Evolutionary conservation across 2,797 vertebrate genomes (phyloP).

Genomic region (Neomorphus geoffroyi): DNA sequence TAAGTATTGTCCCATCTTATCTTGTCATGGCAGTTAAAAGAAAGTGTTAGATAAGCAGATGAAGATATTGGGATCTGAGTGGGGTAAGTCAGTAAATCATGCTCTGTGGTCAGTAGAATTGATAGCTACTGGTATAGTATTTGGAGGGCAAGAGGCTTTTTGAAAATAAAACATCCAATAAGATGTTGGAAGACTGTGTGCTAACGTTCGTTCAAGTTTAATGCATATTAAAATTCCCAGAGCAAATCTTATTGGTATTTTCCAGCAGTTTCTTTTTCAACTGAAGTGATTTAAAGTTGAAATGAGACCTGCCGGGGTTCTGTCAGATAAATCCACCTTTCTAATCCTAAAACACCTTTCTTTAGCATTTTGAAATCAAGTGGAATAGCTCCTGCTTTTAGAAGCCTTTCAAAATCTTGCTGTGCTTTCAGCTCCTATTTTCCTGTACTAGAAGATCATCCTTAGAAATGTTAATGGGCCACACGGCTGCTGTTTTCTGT

Average conservation of each 20-base stretch:
- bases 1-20: neutral
- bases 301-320: neutral
- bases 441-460: neutral
- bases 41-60: neutral
- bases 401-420: neutral
- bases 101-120: neutral
- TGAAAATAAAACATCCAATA: neutral
- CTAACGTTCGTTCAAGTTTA: neutral
- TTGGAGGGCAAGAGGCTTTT: neutral
- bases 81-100: neutral
- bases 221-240: neutral
- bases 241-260: neutral
- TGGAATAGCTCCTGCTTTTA: neutral
- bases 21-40: neutral
- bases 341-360: neutral
- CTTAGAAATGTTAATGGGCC: neutral
- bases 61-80: neutral
- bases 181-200: neutral
- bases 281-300: neutral
- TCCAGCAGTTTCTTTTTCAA: neutral
- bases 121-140: neutral
- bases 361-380: neutral
- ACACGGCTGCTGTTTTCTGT: neutral
- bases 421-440: neutral
- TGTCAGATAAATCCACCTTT: neutral